phyloP scores from a whole-genome alignment of 2,888 invertebrate species.

The Stegana nigrithorax region DNA sequence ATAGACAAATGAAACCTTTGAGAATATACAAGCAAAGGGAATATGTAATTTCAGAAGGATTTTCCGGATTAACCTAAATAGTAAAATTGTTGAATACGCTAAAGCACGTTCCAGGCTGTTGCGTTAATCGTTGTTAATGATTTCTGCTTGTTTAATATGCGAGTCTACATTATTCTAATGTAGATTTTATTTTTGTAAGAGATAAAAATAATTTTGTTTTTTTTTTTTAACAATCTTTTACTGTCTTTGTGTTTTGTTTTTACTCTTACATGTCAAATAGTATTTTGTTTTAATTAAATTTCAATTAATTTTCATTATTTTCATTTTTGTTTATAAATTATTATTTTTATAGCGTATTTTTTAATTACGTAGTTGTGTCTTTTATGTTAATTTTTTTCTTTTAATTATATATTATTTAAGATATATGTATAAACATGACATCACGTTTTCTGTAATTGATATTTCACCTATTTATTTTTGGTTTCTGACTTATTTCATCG shows the following conservation, averaged over 20 bases:
- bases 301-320: conserved; percentile 26
- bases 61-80: too few relatives aligned
- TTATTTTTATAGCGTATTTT: conserved; percentile 40
- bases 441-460: conserved; percentile 63
- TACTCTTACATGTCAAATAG: conserved; percentile 63
- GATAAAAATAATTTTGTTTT: too few relatives aligned
- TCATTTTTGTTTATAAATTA: conserved; percentile 33
- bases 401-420: conserved; percentile 46
- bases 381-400: conserved; percentile 36
- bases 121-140: too few relatives aligned
- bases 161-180: too few relatives aligned
- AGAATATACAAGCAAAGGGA: too few relatives aligned
- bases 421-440: conserved; percentile 65
- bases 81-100: too few relatives aligned
- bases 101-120: too few relatives aligned
- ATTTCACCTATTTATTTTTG: conserved; percentile 56
- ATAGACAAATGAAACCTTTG: too few relatives aligned
- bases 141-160: too few relatives aligned
- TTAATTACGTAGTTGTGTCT: conserved; percentile 57
- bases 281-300: conserved; percentile 46
- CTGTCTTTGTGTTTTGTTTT: conserved; percentile 53
- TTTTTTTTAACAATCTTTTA: conserved; percentile 45
- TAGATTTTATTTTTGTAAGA: too few relatives aligned
- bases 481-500: conserved; percentile 48
- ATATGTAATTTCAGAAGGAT: too few relatives aligned